A percentile compares a stretch with the other conserved stretches of the same genome.
Conservation (phyloP, 2,797 vertebrate genomes). For the Clamator glandarius region DNA sequence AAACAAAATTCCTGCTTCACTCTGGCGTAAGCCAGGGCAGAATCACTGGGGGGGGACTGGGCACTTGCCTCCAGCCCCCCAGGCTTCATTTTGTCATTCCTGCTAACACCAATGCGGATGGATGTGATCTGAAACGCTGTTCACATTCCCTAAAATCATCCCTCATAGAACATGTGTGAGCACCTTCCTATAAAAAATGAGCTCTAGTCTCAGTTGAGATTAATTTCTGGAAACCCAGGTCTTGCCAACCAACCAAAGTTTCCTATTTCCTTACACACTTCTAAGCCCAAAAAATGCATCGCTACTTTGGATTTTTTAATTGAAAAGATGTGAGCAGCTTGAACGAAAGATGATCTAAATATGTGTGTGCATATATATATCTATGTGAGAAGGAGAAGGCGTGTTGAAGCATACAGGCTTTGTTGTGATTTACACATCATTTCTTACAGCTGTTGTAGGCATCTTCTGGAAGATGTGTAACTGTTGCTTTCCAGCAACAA, state of each 20-base stretch:
- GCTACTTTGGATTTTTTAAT: neutral
- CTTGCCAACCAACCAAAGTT: neutral
- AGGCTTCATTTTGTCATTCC: neutral
- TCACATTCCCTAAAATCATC: neutral
- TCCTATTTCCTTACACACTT: neutral
- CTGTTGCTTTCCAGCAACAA: neutral
- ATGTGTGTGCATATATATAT: rapidly evolving
- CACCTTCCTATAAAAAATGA: neutral
- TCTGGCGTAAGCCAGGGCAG: neutral
- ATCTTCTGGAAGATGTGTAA: neutral
- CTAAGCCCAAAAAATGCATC: neutral
- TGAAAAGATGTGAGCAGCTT: neutral
- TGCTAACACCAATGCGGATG: neutral
- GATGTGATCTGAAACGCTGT: neutral
- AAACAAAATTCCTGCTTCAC: neutral
- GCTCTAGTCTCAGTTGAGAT: neutral
- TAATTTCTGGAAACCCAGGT: neutral
- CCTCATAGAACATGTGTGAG: rapidly evolving
- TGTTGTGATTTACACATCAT: neutral
- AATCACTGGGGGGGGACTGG: rapidly evolving
- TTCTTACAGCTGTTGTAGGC: neutral
- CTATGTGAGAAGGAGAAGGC: neutral
- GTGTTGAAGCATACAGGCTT: neutral
- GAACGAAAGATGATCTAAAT: neutral
- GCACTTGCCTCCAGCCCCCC: neutral